Conservation (phyloP, 2,888 invertebrate species). For the Heliconius erato region DNA sequence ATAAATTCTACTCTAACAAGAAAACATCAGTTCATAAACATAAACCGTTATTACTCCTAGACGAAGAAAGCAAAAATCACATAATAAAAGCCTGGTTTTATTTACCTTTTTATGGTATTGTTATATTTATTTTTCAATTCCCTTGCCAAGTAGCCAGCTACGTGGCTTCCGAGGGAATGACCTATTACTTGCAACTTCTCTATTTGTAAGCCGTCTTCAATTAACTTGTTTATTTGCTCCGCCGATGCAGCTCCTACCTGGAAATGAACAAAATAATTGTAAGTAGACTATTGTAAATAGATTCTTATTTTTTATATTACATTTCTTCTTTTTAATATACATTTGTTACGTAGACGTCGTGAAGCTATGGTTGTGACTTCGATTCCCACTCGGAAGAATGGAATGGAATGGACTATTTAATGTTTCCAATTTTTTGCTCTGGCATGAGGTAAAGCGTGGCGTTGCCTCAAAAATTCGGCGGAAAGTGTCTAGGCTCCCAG, state of each 20-base stretch:
- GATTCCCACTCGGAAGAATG: too few relatives aligned
- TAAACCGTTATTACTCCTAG: background rate
- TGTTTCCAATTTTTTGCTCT: too few relatives aligned
- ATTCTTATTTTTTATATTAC: background rate
- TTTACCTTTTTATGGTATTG: slow-evolving; percentile 73
- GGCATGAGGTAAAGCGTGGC: too few relatives aligned
- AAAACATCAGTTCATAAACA: background rate
- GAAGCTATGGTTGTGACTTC: too few relatives aligned
- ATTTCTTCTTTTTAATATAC: background rate
- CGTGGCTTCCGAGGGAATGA: slow-evolving; percentile 82
- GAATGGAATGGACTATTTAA: too few relatives aligned
- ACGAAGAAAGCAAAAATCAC: background rate
- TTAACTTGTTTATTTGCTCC: slow-evolving; percentile 70
- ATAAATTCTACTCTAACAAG: background rate
- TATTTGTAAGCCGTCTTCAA: slow-evolving; percentile 69
- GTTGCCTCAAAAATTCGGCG: too few relatives aligned
- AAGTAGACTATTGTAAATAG: background rate
- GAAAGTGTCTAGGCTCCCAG: too few relatives aligned
- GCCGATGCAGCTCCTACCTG: slow-evolving; percentile 80
- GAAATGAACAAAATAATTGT: slow-evolving; percentile 43
- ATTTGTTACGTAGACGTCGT: background rate
- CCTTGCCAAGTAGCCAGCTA: slow-evolving; percentile 80
- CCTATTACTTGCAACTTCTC: slow-evolving; percentile 80
- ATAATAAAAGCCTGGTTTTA: slow-evolving; percentile 45
- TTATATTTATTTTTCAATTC: slow-evolving; percentile 76